phyloP scores from a whole-genome alignment of 2,113 vertebrate species.

The Eublepharis macularius region DNA sequence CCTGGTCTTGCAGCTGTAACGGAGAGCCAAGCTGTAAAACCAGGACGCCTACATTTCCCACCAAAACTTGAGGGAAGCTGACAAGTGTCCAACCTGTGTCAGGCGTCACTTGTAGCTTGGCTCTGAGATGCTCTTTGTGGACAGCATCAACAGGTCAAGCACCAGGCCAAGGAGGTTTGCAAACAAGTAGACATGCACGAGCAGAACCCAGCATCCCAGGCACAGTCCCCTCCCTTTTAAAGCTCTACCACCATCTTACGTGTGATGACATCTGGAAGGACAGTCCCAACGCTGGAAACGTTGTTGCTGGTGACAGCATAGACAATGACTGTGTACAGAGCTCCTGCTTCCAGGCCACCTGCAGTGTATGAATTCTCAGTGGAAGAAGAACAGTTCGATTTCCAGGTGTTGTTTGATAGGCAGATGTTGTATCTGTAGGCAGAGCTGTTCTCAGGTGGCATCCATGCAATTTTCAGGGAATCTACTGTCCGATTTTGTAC shows the following conservation, averaged over 20 bases:
- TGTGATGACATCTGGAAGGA: neutral
- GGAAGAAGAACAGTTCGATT: neutral
- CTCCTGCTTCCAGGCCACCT: neutral
- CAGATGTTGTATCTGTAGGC: neutral
- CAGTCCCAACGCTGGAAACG: neutral
- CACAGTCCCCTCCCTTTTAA: too few species aligned
- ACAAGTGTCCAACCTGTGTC: too few species aligned
- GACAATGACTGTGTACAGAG: neutral
- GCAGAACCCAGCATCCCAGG: too few species aligned
- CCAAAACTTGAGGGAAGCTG: too few species aligned
- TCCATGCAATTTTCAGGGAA: neutral
- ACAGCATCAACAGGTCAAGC: too few species aligned
- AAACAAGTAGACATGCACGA: too few species aligned
- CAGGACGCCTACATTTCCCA: too few species aligned
- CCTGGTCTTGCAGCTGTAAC: too few species aligned
- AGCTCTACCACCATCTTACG: neutral
- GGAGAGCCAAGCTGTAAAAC: too few species aligned
- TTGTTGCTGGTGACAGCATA: neutral
- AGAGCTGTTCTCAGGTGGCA: neutral
- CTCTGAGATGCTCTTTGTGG: too few species aligned
- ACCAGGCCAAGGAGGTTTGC: too few species aligned
- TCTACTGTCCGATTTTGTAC: neutral
- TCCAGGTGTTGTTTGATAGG: neutral
- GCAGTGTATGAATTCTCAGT: neutral
- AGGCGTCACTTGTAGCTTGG: too few species aligned